Evolutionary conservation across 1,140 invertebrate genomes (phyloP).

Genomic region (Galleria mellonella): DNA sequence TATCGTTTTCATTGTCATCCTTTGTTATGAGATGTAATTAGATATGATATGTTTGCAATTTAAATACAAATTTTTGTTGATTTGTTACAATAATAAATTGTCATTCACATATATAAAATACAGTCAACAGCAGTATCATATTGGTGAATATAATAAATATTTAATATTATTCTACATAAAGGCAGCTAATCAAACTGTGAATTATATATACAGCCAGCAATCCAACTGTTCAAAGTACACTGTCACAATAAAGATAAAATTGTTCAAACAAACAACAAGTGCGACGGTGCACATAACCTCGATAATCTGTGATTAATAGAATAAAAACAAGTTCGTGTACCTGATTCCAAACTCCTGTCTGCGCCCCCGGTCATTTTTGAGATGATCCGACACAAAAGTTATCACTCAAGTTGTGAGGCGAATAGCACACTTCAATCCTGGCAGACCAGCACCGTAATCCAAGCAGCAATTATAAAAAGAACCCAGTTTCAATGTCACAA

Average conservation of each 20-base stretch:
- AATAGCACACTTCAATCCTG: conserved; percentile 42
- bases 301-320: conserved; percentile 28
- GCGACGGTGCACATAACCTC: conserved; percentile 20
- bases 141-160: no score
- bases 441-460: conserved; percentile 60
- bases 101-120: background rate
- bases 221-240: conserved; percentile 20
- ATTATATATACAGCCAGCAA: background rate
- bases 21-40: no score
- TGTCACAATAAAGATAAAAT: conserved; percentile 12
- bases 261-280: conserved; percentile 19
- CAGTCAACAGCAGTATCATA: background rate
- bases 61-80: background rate
- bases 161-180: background rate
- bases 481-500: conserved; percentile 70
- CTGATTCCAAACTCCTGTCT: conserved; percentile 48
- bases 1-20: no score
- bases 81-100: background rate
- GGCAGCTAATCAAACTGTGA: background rate
- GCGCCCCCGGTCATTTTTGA: conserved; percentile 48
- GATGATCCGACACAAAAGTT: conserved; percentile 14
- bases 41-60: background rate
- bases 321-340: conserved; percentile 56
- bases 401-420: conserved; percentile 37
- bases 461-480: conserved; percentile 72